Percentiles rank a stretch among this genome's conserved stretches.
Conservation (phyloP, 2,888 invertebrate species). For the Scaptodrosophila latifasciaeformis region DNA sequence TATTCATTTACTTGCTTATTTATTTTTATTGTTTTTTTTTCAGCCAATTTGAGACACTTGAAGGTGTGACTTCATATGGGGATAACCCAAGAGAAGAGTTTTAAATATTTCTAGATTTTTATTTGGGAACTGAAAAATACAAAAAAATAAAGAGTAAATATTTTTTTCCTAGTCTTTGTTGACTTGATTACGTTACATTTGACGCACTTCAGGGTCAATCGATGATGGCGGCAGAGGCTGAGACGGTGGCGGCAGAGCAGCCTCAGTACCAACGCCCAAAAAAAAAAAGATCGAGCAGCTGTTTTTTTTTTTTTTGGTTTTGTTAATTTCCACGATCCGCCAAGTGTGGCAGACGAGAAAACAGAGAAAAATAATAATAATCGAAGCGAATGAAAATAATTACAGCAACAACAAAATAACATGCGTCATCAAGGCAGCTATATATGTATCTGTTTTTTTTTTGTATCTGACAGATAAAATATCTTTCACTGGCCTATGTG, state of each 20-base stretch:
- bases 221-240: too few relatives aligned
- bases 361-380: not conserved
- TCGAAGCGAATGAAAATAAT: not conserved
- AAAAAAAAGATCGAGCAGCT: constrained; percentile 3
- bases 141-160: too few relatives aligned
- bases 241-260: constrained; percentile 9
- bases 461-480: constrained; percentile 29
- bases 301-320: too few relatives aligned
- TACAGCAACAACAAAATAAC: constrained; percentile 3
- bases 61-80: too few relatives aligned
- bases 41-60: too few relatives aligned
- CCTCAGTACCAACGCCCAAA: constrained; percentile 1
- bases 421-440: constrained; percentile 29
- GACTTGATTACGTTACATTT: constrained; percentile 3
- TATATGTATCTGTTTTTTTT: not conserved
- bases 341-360: not conserved
- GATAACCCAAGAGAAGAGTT: too few relatives aligned
- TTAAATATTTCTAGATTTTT: too few relatives aligned
- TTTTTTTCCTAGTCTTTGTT: too few relatives aligned
- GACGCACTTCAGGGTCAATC: not conserved
- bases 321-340: too few relatives aligned
- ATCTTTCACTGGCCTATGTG: constrained; percentile 7
- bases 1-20: too few relatives aligned
- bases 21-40: too few relatives aligned
- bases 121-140: too few relatives aligned